Evolutionary conservation across 2,888 invertebrate species (phyloP).

Genomic region (Mactromeris polynyma): DNA sequence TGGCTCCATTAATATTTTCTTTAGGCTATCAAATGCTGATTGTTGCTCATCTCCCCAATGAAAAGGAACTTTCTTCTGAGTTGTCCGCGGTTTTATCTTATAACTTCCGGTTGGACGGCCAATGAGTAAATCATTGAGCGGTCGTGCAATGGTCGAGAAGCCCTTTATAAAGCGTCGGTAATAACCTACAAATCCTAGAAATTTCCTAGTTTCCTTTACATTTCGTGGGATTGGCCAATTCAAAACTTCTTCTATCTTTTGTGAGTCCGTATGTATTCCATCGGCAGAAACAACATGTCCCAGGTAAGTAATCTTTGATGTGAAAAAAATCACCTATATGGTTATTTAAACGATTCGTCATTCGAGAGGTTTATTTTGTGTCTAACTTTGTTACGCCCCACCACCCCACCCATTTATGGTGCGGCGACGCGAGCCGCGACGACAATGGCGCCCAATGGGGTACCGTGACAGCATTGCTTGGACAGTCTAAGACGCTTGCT

Average conservation of each 20-base stretch:
- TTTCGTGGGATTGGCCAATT: conserved; percentile 40
- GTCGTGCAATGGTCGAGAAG: not conserved
- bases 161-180: not conserved
- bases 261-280: conserved; percentile 36
- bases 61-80: not conserved
- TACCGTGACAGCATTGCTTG: no score
- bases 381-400: no score
- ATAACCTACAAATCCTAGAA: not conserved
- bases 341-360: no score
- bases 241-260: conserved; percentile 33
- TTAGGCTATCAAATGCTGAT: not conserved
- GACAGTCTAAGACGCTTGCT: no score
- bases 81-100: no score
- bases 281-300: conserved; percentile 33
- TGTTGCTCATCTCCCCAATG: not conserved
- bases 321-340: no score
- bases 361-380: no score
- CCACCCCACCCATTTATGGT: no score
- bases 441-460: no score
- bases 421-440: no score
- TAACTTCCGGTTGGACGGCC: no score
- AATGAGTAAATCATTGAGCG: not conserved
- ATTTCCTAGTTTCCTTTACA: not conserved
- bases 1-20: not conserved
- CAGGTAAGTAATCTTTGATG: conserved; percentile 25